These are phyloP conservation scores for Hystrix brachyura DNA, from an alignment of 2,113 vertebrate genomes.

Conservation along the genomic window DNA sequence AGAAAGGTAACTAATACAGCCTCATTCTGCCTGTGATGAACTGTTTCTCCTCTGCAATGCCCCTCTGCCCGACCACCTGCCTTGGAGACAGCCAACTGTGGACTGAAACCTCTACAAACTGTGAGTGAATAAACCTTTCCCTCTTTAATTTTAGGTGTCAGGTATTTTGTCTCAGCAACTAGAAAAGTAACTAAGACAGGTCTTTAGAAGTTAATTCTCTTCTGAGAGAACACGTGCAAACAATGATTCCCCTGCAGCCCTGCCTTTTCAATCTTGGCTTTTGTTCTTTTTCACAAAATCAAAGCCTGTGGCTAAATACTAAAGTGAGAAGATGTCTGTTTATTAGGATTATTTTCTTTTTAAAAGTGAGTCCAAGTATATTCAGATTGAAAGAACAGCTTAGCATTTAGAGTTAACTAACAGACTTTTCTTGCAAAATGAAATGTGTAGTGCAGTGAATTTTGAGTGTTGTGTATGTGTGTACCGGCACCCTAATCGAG, in stretches of 20 bases:
- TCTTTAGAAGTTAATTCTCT: background rate
- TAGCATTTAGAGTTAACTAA: background rate
- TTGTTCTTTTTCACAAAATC: constrained; percentile 31
- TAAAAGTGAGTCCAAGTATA: background rate
- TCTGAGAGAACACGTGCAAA: background rate
- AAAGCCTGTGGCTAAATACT: background rate
- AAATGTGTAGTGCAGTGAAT: background rate
- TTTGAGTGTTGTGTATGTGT: background rate
- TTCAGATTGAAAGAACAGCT: constrained; percentile 12
- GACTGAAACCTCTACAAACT: no score
- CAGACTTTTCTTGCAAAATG: background rate
- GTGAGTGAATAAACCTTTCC: no score
- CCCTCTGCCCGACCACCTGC: no score
- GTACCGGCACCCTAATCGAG: background rate
- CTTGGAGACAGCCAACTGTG: no score
- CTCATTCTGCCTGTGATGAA: no score
- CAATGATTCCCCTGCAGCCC: background rate
- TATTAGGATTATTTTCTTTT: background rate
- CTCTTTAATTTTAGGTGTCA: no score
- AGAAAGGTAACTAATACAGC: no score
- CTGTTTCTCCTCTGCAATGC: no score
- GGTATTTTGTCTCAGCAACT: no score
- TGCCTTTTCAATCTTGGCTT: constrained; percentile 1
- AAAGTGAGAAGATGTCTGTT: background rate
- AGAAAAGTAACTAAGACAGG: no score